Percentiles rank a stretch among this genome's conserved stretches.
Evolutionary conservation across 2,113 vertebrate species (phyloP).

Genomic region (Varanus komodoensis): DNA sequence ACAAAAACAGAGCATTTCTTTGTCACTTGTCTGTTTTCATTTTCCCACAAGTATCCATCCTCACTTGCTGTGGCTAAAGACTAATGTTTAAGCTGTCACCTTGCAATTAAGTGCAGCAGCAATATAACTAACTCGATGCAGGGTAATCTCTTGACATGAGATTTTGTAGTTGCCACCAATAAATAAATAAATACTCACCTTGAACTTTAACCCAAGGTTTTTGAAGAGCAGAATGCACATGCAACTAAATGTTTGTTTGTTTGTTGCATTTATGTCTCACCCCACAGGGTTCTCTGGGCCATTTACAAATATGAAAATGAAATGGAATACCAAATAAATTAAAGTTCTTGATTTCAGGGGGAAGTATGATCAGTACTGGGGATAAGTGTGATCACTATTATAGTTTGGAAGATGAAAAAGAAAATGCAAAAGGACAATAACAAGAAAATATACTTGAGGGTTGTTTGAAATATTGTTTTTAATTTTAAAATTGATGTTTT

Average conservation of each 20-base stretch:
- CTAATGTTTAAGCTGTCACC: neutral
- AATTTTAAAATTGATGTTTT: no score
- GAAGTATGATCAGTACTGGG: neutral
- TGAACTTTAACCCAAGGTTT: neutral
- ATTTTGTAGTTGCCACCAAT: neutral
- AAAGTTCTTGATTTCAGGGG: neutral
- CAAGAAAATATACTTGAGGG: neutral
- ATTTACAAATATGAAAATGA: no score
- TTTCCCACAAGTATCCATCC: neutral
- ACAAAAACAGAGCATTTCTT: neutral
- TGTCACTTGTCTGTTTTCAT: constrained; percentile 1
- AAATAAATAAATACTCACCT: neutral
- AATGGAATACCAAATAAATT: no score
- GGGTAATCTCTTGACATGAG: neutral
- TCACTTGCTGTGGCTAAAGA: neutral
- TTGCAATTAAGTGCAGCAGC: neutral
- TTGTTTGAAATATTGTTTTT: neutral
- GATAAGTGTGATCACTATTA: neutral
- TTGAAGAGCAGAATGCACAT: neutral
- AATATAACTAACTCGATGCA: neutral
- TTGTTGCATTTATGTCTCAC: no score
- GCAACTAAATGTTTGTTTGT: neutral
- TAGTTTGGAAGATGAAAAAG: neutral
- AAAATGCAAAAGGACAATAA: no score
- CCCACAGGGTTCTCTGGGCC: no score